Evolutionary conservation across 2,113 vertebrate genomes (phyloP).

Genomic region (Brevimyrus niger): DNA sequence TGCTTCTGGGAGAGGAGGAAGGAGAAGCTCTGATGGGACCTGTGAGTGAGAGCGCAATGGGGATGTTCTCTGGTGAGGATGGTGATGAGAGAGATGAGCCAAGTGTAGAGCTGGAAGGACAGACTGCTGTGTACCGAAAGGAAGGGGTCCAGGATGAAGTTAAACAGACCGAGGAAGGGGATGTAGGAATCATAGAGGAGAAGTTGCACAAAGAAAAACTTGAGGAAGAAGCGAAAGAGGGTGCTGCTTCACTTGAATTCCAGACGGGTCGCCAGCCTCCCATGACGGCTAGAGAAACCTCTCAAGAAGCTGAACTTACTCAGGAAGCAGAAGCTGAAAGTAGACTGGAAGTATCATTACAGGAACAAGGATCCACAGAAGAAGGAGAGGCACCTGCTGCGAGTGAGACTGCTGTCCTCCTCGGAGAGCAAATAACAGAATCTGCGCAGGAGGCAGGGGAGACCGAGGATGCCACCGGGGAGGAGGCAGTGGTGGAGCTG

Average conservation of each 20-base stretch:
- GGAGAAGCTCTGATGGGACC: neutral
- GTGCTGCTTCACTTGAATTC: neutral
- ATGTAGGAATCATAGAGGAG: slow-evolving; percentile 25
- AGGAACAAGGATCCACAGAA: slow-evolving; percentile 17
- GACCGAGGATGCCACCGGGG: neutral
- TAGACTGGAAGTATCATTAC: slow-evolving; percentile 17
- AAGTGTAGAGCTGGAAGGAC: slow-evolving; percentile 12
- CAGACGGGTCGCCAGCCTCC: neutral
- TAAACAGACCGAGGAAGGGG: slow-evolving; percentile 28
- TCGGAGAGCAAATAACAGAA: neutral
- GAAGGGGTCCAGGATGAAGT: neutral
- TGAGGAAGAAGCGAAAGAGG: slow-evolving; percentile 30
- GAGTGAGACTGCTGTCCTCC: slow-evolving; percentile 17
- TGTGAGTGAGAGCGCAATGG: neutral
- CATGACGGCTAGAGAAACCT: neutral
- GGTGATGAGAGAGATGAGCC: slow-evolving; percentile 11
- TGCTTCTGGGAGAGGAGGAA: slow-evolving; percentile 25
- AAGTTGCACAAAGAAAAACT: neutral
- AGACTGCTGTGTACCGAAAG: neutral
- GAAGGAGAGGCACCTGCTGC: slow-evolving; percentile 2
- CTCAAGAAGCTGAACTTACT: neutral
- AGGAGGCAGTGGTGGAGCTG: neutral
- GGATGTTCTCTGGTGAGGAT: slow-evolving; percentile 24
- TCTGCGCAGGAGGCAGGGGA: slow-evolving; percentile 29
- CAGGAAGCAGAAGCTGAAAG: neutral